Percentiles rank a stretch among this genome's conserved stretches.
Conservation (phyloP, 2,888 invertebrate species). For the Tipula unca region DNA sequence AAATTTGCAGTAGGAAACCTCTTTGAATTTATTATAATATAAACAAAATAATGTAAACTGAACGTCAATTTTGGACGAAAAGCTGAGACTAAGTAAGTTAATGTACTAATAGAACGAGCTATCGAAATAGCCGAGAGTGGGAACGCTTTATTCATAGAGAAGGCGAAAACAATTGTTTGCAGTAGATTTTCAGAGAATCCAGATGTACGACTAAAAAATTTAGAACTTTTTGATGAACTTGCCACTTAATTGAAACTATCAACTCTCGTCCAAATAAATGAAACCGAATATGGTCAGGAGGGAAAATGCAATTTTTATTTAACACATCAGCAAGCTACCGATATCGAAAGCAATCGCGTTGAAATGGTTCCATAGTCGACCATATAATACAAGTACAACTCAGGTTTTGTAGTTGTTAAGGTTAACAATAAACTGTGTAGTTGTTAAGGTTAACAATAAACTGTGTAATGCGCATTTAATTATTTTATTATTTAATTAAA, state of each 20-base stretch:
- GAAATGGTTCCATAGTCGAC: conserved; percentile 58
- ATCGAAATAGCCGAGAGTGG: conserved; percentile 58
- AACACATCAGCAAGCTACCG: conserved; percentile 86
- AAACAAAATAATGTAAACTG: no score
- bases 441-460: conserved; percentile 88
- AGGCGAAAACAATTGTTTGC: conserved; percentile 32
- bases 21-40: no score
- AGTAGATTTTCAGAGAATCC: conserved; percentile 83
- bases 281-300: conserved; percentile 72
- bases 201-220: conserved; percentile 81
- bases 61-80: no score
- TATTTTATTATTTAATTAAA: no score
- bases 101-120: conserved; percentile 66
- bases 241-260: conserved; percentile 85
- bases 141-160: conserved; percentile 41
- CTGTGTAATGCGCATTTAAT: no score
- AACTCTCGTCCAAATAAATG: conserved; percentile 62
- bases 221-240: conserved; percentile 88
- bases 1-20: no score
- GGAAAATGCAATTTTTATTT: conserved; percentile 80
- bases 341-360: conserved; percentile 71
- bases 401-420: conserved; percentile 85
- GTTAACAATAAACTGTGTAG: conserved; percentile 88
- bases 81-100: no score
- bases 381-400: conserved; percentile 77